Conservation (phyloP, 2,113 vertebrate genomes). For the Spilogale gracilis region DNA sequence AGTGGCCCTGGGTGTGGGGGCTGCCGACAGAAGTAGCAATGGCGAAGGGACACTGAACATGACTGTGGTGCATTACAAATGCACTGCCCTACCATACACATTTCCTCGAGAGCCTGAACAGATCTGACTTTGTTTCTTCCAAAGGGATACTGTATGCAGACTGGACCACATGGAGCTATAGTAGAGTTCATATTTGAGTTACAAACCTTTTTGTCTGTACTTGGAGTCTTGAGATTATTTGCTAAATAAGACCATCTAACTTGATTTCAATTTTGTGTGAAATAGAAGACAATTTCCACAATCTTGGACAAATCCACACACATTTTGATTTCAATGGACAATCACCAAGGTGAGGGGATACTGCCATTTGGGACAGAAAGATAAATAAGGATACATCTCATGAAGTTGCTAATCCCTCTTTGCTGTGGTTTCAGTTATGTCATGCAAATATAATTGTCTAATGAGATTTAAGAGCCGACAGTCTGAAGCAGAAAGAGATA, state of each 20-base stretch:
- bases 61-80: not conserved
- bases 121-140: not conserved
- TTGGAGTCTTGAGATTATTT: not conserved
- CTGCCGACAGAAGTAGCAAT: not conserved
- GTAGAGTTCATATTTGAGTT: not conserved
- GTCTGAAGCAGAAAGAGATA: not conserved
- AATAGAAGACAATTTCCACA: conserved; percentile 6
- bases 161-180: not conserved
- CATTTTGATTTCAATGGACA: not conserved
- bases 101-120: not conserved
- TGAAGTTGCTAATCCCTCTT: not conserved
- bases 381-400: not conserved
- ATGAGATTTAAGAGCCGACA: not conserved
- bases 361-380: not conserved
- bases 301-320: conserved; percentile 34
- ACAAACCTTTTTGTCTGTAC: not conserved
- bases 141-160: not conserved
- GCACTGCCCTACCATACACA: not conserved
- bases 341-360: not conserved
- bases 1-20: not conserved
- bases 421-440: not conserved
- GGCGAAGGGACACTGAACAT: not conserved
- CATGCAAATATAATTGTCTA: not conserved
- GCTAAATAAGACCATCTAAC: conserved; percentile 37
- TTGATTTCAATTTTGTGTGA: conserved; percentile 21